Percentiles rank a stretch among this genome's conserved stretches.
phyloP scores from a whole-genome alignment of 2,797 vertebrate species.

The Galagoides demidoff region DNA sequence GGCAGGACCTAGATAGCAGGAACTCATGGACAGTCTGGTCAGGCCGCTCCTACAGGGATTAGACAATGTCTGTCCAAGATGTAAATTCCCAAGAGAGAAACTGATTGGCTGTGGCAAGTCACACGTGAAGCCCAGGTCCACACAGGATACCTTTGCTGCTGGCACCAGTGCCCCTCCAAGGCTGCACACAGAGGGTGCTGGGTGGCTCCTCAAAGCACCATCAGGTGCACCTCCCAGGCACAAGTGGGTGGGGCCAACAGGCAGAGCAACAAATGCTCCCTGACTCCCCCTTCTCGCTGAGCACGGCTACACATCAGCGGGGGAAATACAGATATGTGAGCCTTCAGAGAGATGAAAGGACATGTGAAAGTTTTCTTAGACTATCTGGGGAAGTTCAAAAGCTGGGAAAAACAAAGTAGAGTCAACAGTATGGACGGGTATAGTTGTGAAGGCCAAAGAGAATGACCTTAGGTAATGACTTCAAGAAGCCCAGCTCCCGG shows the following conservation, averaged over 20 bases:
- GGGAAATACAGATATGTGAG: constrained; percentile 50
- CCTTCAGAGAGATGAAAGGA: constrained; percentile 66
- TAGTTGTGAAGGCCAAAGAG: constrained; percentile 32
- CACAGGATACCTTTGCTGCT: too few relatives aligned
- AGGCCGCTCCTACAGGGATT: too few relatives aligned
- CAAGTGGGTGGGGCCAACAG: not conserved
- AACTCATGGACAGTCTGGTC: not conserved
- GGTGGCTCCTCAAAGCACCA: not conserved
- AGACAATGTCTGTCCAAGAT: not conserved
- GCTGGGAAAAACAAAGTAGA: constrained; percentile 34
- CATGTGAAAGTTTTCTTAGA: constrained; percentile 29
- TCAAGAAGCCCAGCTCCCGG: constrained; percentile 60
- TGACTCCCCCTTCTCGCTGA: not conserved
- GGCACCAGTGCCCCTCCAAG: not conserved
- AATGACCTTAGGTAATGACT: constrained; percentile 66
- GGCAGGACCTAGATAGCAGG: not conserved
- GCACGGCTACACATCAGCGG: not conserved
- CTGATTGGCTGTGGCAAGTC: not conserved
- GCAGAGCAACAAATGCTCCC: not conserved
- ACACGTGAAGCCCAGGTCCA: not conserved
- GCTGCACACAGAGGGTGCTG: too few relatives aligned
- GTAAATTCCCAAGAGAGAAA: not conserved
- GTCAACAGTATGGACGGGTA: not conserved
- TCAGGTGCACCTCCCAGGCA: not conserved
- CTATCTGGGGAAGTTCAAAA: constrained; percentile 58